These are phyloP conservation scores for Heterohyrax brucei DNA, from an alignment of 2,797 vertebrate species.

Conservation along the genomic window DNA sequence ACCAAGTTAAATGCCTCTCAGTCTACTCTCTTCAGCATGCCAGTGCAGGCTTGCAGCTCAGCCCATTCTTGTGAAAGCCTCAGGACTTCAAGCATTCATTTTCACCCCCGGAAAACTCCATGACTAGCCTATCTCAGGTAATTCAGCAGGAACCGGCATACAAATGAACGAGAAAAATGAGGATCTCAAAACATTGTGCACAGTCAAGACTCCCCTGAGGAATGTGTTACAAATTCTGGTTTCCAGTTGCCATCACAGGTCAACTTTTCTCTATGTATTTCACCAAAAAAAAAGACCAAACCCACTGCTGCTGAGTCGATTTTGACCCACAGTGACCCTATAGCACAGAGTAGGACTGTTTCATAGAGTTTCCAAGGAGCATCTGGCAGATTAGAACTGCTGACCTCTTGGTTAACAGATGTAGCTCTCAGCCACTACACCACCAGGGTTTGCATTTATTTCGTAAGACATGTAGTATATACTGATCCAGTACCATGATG, in stretches of 20 bases:
- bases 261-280: neutral
- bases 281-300: too few species aligned
- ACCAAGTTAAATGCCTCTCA: neutral
- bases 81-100: neutral
- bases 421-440: too few species aligned
- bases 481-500: neutral
- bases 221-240: neutral
- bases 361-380: too few species aligned
- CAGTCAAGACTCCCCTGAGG: neutral
- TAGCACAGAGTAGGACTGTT: too few species aligned
- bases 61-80: neutral
- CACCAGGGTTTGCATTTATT: too few species aligned
- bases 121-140: neutral
- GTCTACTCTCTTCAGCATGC: neutral
- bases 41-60: neutral
- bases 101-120: slow-evolving; percentile 33
- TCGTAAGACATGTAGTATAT: neutral
- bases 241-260: neutral
- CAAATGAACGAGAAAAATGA: neutral
- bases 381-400: too few species aligned
- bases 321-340: too few species aligned
- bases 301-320: too few species aligned
- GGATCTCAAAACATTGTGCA: neutral
- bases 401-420: too few species aligned
- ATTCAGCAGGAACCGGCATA: neutral